Conservation (phyloP, 35 echinoderm and acorn worm genomes). For the Amphiura filiformis region DNA sequence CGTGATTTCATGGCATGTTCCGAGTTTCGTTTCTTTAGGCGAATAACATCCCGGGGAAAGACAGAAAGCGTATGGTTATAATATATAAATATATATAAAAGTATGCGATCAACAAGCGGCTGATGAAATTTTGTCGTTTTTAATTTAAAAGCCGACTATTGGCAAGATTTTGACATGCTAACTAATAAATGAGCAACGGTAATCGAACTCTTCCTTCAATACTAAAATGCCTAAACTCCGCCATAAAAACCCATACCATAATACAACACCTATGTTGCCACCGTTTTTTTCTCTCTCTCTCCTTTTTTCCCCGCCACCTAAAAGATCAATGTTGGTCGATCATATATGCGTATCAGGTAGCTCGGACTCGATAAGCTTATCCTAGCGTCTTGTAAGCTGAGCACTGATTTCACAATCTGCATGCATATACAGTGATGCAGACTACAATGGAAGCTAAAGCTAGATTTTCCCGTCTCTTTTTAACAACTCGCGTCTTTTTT, state of each 20-base stretch:
- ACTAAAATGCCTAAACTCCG: neutral
- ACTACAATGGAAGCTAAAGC: neutral
- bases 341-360: conserved; percentile 2
- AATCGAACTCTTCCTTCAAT: neutral
- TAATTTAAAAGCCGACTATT: neutral
- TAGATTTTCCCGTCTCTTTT: neutral
- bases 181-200: neutral
- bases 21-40: neutral
- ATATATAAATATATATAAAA: too few species aligned
- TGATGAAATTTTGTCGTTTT: neutral
- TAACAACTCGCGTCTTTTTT: neutral
- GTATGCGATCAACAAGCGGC: neutral
- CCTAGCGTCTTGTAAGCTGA: neutral
- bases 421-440: neutral
- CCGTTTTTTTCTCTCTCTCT: neutral
- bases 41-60: neutral
- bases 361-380: neutral
- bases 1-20: neutral
- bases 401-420: neutral
- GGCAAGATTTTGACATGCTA: neutral
- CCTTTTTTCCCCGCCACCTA: neutral
- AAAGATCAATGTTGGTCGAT: conserved; percentile 11
- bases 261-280: neutral
- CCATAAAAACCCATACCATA: too few species aligned
- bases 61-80: too few species aligned